A percentile compares a stretch with the other conserved stretches of the same genome.
These are phyloP conservation scores for Platynereis dumerilii DNA, from an alignment of 2,888 invertebrate genomes.

Conservation along the genomic window DNA sequence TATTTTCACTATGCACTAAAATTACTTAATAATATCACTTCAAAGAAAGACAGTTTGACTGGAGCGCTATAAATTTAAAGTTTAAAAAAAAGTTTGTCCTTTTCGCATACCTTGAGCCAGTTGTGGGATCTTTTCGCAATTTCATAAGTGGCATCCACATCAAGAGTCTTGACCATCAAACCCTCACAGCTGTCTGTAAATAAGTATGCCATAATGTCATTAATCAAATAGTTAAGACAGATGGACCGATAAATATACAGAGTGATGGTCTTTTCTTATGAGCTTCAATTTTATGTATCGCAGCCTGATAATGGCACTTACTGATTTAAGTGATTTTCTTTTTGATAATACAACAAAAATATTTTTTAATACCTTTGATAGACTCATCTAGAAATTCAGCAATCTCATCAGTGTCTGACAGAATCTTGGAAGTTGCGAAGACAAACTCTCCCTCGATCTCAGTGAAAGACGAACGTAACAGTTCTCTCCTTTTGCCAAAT, in stretches of 20 bases:
- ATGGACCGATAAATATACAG: too few relatives aligned
- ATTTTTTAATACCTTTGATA: constrained; percentile 74
- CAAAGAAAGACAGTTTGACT: too few relatives aligned
- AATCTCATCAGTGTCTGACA: constrained; percentile 86
- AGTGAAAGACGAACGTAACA: constrained; percentile 70
- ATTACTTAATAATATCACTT: too few relatives aligned
- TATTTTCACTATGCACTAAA: too few relatives aligned
- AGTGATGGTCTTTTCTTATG: too few relatives aligned
- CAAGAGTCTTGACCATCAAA: constrained; percentile 95
- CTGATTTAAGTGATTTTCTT: too few relatives aligned
- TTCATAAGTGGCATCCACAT: constrained; percentile 92
- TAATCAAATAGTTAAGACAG: too few relatives aligned
- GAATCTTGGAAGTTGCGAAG: constrained; percentile 85
- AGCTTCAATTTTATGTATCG: too few relatives aligned
- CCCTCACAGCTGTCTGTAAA: constrained; percentile 84
- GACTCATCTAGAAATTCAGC: constrained; percentile 93
- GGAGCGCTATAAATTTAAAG: too few relatives aligned
- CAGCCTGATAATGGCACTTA: too few relatives aligned
- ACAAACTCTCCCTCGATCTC: constrained; percentile 78
- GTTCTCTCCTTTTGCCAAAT: constrained; percentile 75
- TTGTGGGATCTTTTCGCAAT: constrained; percentile 81
- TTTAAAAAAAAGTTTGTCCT: too few relatives aligned
- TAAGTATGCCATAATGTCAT: not conserved
- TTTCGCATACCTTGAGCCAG: constrained; percentile 58
- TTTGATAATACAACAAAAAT: too few relatives aligned